Base-by-base conservation (phyloP, 2,113 vertebrate genomes). In the Kobus ellipsiprymnus region DNA sequence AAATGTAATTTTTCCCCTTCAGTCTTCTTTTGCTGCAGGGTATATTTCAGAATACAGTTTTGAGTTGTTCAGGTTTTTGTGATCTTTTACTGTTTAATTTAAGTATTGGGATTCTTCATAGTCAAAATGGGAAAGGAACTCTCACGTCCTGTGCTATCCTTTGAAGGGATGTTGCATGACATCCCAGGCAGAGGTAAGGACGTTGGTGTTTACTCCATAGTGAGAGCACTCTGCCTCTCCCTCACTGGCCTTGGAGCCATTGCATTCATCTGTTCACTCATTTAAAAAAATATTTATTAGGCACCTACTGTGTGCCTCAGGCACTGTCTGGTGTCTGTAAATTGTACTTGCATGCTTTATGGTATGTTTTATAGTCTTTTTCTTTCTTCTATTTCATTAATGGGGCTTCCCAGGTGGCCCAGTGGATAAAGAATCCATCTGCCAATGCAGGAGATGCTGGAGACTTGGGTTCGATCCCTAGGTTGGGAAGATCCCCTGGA, bases 311-410 rank as follows among this genome's bases (percentile, higher is more conserved):
- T 59, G 1, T 59, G 17, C 77, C 2, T 36, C 57, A 30, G 57
- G 27, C 7, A 62, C 40, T 46, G 2, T 64, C 25, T 44, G 59
- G 7, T 54, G 44, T 77, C 55, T 96, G 85, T 94, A 62, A 92
- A 29, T 84, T 90, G 36, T 87, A 23, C 30, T 60, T 86, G 4
- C n/a, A 3, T 88, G 64, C 23, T 81, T 81, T 54, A 30, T n/a
- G 7, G 15, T 77, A 93, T 55, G 25, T 60, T 95, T 92, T 95
- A 80, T 87, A 48, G 91, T 87, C 17, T 36, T 91, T 97, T 95
- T 74, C 30, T 95, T 87, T 80, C 23, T 87, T 80, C 30, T 71
- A 0, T 36, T 71, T 71, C 64, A 71, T 71, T 71, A 71, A 12
- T 36, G n/a, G 64, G n/a, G 64, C 19, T 71, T 71, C 64, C 19